Conservation (phyloP, 2,113 vertebrate genomes). For the Semnopithecus entellus region DNA sequence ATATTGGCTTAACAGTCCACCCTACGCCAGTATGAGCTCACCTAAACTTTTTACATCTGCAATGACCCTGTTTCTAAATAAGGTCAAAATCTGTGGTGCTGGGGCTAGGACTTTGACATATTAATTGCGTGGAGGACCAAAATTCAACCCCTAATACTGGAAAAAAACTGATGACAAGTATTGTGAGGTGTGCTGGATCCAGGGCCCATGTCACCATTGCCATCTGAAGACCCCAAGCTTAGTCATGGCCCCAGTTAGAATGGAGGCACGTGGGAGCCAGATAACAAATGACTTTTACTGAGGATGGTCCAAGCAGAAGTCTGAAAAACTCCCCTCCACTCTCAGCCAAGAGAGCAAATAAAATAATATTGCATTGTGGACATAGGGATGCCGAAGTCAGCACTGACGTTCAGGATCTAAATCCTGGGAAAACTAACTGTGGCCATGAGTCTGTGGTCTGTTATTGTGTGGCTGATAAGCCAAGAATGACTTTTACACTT, state of each 20-base stretch:
- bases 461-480: background rate
- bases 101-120: background rate
- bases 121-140: accelerated
- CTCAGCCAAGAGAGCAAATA: background rate
- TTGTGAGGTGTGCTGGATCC: background rate
- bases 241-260: background rate
- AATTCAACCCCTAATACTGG: background rate
- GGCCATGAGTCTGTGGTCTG: background rate
- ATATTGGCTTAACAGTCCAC: accelerated
- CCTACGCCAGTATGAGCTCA: accelerated
- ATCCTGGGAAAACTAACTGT: background rate
- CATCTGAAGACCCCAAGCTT: background rate
- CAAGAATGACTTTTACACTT: background rate
- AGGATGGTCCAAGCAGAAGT: background rate
- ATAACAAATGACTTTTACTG: accelerated
- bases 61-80: too few relatives aligned
- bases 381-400: background rate
- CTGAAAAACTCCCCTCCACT: too few relatives aligned
- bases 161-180: background rate
- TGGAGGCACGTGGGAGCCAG: accelerated
- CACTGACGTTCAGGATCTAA: background rate
- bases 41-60: too few relatives aligned
- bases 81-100: too few relatives aligned
- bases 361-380: background rate
- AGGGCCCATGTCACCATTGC: too few relatives aligned